These are phyloP conservation scores for Drosophila quinaria DNA, from an alignment of 2,888 invertebrate genomes.

Conservation along the genomic window DNA sequence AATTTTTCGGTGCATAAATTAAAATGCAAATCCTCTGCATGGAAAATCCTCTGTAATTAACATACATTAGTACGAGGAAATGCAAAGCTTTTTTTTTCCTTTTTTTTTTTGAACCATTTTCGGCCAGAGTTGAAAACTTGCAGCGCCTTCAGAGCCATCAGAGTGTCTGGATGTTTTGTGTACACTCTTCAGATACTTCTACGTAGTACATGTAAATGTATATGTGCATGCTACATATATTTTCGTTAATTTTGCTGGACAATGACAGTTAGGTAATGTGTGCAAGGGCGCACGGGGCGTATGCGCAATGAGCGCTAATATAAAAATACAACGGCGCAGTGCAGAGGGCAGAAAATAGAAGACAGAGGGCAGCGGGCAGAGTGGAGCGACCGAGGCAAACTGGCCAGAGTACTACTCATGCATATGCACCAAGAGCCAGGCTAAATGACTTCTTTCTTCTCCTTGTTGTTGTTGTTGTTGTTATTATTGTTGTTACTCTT, in stretches of 20 bases:
- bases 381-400: conserved; percentile 37
- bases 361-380: conserved; percentile 2
- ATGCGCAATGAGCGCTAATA: conserved; percentile 70
- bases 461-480: conserved; percentile 26
- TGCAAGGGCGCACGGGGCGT: conserved; percentile 52
- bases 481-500: conserved; percentile 9
- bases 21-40: conserved; percentile 83
- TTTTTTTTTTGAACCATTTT: conserved; percentile 23
- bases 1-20: conserved; percentile 80
- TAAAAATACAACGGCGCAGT: conserved; percentile 72
- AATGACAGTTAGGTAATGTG: conserved; percentile 82
- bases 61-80: conserved; percentile 85
- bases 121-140: conserved; percentile 43
- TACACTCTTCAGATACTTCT: conserved; percentile 21
- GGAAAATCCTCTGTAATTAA: conserved; percentile 84
- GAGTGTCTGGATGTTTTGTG: conserved; percentile 34
- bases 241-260: conserved; percentile 82
- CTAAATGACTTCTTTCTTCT: conserved; percentile 46
- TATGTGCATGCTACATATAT: conserved; percentile 61
- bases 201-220: not conserved
- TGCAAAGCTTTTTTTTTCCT: conserved; percentile 68
- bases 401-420: conserved; percentile 45
- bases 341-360: conserved; percentile 13
- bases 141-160: conserved; percentile 31
- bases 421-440: conserved; percentile 56